These are phyloP conservation scores for Tetramorium alpestre DNA, from an alignment of 1,140 invertebrate species.

Conservation along the genomic window DNA sequence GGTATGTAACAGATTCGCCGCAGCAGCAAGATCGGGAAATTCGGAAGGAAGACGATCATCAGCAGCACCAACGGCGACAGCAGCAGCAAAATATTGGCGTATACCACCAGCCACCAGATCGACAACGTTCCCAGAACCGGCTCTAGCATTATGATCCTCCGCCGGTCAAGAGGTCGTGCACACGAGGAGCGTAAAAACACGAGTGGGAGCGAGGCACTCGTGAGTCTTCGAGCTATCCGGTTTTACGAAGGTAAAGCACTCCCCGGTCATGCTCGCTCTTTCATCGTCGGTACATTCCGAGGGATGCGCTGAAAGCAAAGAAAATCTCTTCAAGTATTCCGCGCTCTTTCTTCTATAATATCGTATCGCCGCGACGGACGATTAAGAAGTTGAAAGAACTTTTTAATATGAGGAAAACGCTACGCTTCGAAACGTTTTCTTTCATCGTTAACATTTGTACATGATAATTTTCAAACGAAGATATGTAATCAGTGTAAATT, in stretches of 20 bases:
- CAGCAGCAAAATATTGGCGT: conserved; percentile 79
- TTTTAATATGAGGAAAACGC: background rate
- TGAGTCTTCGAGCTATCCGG: conserved; percentile 38
- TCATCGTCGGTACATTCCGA: conserved; percentile 1
- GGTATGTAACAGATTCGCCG: conserved; percentile 83
- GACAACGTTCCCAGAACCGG: conserved; percentile 78
- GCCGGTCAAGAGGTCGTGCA: conserved; percentile 21
- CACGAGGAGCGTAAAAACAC: conserved; percentile 1
- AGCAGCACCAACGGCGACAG: conserved; percentile 82
- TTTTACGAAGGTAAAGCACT: conserved; percentile 17
- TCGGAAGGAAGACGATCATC: conserved; percentile 80
- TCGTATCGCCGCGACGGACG: background rate
- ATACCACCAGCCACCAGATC: conserved; percentile 82
- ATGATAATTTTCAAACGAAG: background rate
- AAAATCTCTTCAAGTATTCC: background rate
- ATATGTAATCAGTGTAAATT: background rate
- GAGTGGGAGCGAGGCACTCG: conserved; percentile 17
- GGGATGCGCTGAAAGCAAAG: conserved; percentile 43
- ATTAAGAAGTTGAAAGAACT: background rate
- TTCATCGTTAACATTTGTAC: background rate
- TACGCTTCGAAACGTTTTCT: background rate
- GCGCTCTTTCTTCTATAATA: background rate
- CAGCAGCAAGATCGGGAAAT: conserved; percentile 82
- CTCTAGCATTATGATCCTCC: conserved; percentile 76
- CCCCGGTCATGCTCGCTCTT: conserved; percentile 43